Conservation (phyloP, 1,140 invertebrate genomes). For the Glossosoma conforme region DNA sequence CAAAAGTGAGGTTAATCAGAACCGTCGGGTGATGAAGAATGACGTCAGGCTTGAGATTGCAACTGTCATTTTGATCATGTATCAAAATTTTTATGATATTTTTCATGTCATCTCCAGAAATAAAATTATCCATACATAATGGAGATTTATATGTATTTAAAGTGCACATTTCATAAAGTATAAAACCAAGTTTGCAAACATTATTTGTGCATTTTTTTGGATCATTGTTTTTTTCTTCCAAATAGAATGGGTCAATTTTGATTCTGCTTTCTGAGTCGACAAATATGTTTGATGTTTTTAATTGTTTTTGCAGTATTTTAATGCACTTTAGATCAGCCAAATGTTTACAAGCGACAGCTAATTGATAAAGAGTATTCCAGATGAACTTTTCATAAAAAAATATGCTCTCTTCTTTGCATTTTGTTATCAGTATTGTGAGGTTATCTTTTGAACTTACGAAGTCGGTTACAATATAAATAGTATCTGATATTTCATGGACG, state of each 20-base stretch:
- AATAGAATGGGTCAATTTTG: constrained; percentile 43
- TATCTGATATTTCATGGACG: constrained; percentile 10
- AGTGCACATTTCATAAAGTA: constrained; percentile 37
- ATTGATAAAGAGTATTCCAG: constrained; percentile 42
- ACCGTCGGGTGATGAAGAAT: constrained; percentile 46
- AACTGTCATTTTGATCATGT: constrained; percentile 34
- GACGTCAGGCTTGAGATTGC: constrained; percentile 38
- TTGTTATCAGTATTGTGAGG: constrained; percentile 10
- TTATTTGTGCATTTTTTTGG: constrained; percentile 23
- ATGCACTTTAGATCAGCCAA: constrained; percentile 36
- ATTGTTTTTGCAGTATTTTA: constrained; percentile 37
- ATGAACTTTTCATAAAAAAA: constrained; percentile 42
- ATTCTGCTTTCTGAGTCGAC: constrained; percentile 38
- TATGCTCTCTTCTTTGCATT: constrained; percentile 13
- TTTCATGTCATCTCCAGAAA: constrained; percentile 42
- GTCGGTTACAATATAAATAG: constrained; percentile 20
- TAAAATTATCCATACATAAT: no score
- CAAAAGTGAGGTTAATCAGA: constrained; percentile 37
- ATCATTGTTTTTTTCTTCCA: constrained; percentile 18
- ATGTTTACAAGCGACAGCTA: constrained; percentile 37
- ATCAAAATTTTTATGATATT: constrained; percentile 40
- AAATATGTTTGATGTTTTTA: constrained; percentile 38
- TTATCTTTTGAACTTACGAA: constrained; percentile 7
- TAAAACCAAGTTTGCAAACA: constrained; percentile 38
- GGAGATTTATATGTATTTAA: constrained; percentile 15